Evolutionary conservation across 2,113 vertebrate species (phyloP).

Genomic region (Pseudorectes ferrugineus): DNA sequence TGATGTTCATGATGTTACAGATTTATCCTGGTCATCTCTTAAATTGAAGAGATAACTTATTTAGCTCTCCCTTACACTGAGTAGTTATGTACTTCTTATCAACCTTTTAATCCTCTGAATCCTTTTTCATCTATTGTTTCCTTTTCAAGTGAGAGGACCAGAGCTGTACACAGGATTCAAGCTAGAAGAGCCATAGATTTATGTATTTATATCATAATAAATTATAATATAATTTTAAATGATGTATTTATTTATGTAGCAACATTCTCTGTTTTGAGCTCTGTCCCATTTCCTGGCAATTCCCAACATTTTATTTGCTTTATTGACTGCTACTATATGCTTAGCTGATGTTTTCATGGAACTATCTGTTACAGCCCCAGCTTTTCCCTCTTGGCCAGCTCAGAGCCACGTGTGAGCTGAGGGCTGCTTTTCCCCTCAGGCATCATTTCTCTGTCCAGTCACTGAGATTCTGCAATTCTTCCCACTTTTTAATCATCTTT

Average conservation of each 20-base stretch:
- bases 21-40: background rate
- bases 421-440: background rate
- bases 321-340: background rate
- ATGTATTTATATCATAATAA: background rate
- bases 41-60: background rate
- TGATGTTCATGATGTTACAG: background rate
- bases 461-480: background rate
- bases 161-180: background rate
- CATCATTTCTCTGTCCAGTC: background rate
- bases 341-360: background rate
- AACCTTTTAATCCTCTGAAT: background rate
- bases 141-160: background rate
- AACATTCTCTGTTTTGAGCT: background rate
- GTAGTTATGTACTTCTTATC: background rate
- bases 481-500: background rate
- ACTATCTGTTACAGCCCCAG: background rate
- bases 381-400: background rate
- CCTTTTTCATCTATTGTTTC: background rate
- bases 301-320: background rate
- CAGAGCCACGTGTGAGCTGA: background rate
- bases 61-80: background rate
- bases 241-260: background rate
- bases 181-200: background rate
- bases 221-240: no score
- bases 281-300: background rate